Base-by-base conservation (phyloP, 1,140 invertebrate genomes). In the Listronotus bonariensis region DNA sequence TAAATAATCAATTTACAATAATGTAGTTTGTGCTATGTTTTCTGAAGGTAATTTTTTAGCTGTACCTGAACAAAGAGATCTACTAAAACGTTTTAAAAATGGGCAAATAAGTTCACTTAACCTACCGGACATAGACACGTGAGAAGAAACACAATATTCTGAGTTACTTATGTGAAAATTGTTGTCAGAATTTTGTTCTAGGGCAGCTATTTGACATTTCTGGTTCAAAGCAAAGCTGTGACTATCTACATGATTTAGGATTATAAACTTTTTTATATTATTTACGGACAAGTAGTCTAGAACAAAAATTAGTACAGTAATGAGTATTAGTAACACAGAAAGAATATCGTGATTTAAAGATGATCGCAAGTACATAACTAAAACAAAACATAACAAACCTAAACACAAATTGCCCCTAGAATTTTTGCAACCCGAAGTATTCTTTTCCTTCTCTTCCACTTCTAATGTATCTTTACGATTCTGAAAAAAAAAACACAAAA, bases 371-470 rank as follows among this genome's bases (percentile, higher is more conserved):
- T 65, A 75, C 68, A 72, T 61, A 69, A 74, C 72, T 51, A 72
- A 67, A 72, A 69, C 65, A 70, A 76, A 68, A 63, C 72, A 77
- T 65, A 67, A 70, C 77, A 76, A 77, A 78, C 77, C 77, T 78
- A 78, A 74, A 76, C 77, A 77, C 56, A 76, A 71, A 69, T 70
- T 69, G 48, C 74, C 73, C 40, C 72, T 72, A 42, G 70, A 49
- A 32, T 18, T 66, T 72, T 73, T 76, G 55, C 70, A 68, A 68
- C 76, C 73, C 31, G 74, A 76, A 54, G 71, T 70, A 46, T 69
- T 68, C 42, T 75, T 76, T 32, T 66, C 62, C 20, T 65, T 57
- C 55, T 76, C 73, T 61, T 77, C 73, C 12, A 75, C 69, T 65
- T 73, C 69, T 52, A 69, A 60, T 14, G 68, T 70, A 53, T 78